These are phyloP conservation scores for Eupithecia vulgata DNA, from an alignment of 2,888 invertebrate genomes.

Conservation along the genomic window DNA sequence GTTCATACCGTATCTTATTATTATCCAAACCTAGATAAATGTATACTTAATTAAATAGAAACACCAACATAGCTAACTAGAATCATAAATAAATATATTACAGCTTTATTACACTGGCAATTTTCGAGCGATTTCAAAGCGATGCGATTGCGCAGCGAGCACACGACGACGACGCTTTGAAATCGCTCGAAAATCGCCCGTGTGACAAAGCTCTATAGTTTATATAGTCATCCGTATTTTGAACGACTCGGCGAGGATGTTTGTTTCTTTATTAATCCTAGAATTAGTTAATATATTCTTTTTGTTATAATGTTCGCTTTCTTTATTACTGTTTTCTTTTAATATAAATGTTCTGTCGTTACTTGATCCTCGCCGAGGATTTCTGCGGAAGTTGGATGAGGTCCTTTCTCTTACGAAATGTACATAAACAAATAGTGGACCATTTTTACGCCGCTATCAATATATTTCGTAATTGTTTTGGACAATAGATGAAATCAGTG, in stretches of 20 bases:
- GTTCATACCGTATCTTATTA: slow-evolving; percentile 62
- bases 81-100: slow-evolving; percentile 68
- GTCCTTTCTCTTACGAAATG: slow-evolving; percentile 63
- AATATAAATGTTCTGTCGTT: slow-evolving; percentile 62
- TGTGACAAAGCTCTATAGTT: slow-evolving; percentile 26
- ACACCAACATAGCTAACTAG: slow-evolving; percentile 82
- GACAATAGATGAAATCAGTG: slow-evolving; percentile 54
- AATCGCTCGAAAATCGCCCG: too few species aligned
- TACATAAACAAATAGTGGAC: slow-evolving; percentile 40
- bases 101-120: too few species aligned
- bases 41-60: slow-evolving; percentile 75
- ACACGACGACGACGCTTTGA: too few species aligned
- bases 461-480: slow-evolving; percentile 62
- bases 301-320: slow-evolving; percentile 68
- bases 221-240: slow-evolving; percentile 55
- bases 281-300: slow-evolving; percentile 76
- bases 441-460: slow-evolving; percentile 33
- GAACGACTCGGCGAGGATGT: slow-evolving; percentile 62
- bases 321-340: slow-evolving; percentile 72
- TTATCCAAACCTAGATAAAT: slow-evolving; percentile 73
- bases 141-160: too few species aligned
- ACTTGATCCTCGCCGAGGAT: slow-evolving; percentile 60
- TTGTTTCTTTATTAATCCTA: slow-evolving; percentile 67
- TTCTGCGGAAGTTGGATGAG: slow-evolving; percentile 51
- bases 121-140: too few species aligned